These are phyloP conservation scores for Mesembrinibis cayennensis DNA, from an alignment of 2,113 vertebrate species.

Conservation along the genomic window DNA sequence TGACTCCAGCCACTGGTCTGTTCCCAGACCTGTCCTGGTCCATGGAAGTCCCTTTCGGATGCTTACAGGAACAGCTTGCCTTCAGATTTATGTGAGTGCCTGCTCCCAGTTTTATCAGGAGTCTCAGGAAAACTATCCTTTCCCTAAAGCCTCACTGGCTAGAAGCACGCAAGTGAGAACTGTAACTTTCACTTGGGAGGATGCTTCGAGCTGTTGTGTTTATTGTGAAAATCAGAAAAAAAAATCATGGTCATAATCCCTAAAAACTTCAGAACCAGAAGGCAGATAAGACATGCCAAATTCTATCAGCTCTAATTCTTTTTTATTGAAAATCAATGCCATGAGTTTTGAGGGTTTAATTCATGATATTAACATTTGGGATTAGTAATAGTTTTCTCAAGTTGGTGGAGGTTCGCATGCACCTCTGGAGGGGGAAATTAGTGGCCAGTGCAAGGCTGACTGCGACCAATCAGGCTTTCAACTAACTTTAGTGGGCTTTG, in stretches of 20 bases:
- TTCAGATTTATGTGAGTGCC: not conserved
- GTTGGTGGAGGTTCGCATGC: not conserved
- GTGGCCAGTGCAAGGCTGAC: not conserved
- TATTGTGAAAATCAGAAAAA: not conserved
- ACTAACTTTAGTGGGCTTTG: not conserved
- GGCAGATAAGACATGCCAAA: not conserved
- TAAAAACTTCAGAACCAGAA: not conserved
- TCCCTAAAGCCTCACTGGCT: not conserved
- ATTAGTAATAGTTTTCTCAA: not conserved
- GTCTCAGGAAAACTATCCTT: not conserved
- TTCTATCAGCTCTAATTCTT: not conserved
- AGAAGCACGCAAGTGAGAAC: not conserved
- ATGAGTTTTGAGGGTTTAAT: not conserved
- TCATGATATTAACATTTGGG: not conserved
- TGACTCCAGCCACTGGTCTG: not conserved
- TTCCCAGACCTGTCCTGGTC: not conserved
- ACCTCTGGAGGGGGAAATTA: not conserved
- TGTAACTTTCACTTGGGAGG: not conserved
- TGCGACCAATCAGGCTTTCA: not conserved
- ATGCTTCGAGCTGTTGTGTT: not conserved
- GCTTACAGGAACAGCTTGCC: not conserved
- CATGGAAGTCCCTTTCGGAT: not conserved
- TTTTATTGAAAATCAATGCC: not conserved
- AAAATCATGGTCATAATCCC: not conserved
- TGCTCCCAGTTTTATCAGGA: not conserved